phyloP scores from a whole-genome alignment of 2,797 vertebrate species.

The Sebastes flavidus region DNA sequence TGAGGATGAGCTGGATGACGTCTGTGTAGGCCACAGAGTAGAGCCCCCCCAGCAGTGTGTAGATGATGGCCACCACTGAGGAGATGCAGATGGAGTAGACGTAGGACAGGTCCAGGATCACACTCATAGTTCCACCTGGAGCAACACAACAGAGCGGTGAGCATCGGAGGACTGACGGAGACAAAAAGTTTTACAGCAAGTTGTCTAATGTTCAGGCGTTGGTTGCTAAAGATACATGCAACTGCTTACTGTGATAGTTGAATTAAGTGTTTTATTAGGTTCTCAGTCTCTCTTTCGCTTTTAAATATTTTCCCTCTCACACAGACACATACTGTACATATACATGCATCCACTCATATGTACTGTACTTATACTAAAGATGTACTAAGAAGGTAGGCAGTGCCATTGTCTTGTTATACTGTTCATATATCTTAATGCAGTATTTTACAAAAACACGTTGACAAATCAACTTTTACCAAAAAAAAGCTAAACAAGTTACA shows the following conservation, averaged over 20 bases:
- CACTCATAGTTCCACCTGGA: slow-evolving; percentile 86
- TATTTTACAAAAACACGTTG: neutral
- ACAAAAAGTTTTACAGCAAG: neutral
- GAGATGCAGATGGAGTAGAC: slow-evolving; percentile 83
- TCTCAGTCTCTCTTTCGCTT: slow-evolving; percentile 28
- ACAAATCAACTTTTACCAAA: slow-evolving; percentile 23
- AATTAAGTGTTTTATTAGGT: slow-evolving; percentile 23
- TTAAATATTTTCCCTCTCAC: slow-evolving; percentile 30
- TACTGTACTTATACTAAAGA: neutral
- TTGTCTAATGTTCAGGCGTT: neutral
- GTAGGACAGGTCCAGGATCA: slow-evolving; percentile 84
- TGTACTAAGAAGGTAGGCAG: slow-evolving; percentile 17
- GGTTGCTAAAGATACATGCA: slow-evolving; percentile 56
- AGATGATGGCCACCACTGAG: slow-evolving; percentile 81
- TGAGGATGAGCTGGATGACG: slow-evolving; percentile 86
- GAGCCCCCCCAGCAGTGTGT: slow-evolving; percentile 87
- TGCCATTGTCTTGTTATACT: slow-evolving; percentile 7
- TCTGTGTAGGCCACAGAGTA: slow-evolving; percentile 85
- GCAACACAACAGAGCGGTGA: slow-evolving; percentile 53
- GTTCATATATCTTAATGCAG: slow-evolving; percentile 18
- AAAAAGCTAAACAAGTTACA: slow-evolving; percentile 12
- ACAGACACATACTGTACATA: slow-evolving; percentile 38
- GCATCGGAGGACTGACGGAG: neutral
- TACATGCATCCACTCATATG: slow-evolving; percentile 44
- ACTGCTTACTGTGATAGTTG: slow-evolving; percentile 2